Evolutionary conservation across 2,113 vertebrate species (phyloP).

Genomic region (Gymnogyps californianus): DNA sequence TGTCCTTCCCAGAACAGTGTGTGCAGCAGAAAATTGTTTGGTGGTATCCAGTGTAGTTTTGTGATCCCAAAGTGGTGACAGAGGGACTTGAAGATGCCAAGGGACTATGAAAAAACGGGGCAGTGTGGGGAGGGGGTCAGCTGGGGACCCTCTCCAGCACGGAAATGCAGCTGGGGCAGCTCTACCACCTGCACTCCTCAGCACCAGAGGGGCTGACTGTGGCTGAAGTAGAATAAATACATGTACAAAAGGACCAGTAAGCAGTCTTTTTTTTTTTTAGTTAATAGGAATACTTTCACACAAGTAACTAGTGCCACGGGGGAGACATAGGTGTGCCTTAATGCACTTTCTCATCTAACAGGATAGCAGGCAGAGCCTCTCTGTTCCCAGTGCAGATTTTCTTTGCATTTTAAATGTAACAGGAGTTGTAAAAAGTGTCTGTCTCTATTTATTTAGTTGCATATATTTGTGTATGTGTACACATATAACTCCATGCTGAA

Average conservation of each 20-base stretch:
- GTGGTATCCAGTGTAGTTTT: background rate
- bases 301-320: background rate
- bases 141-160: background rate
- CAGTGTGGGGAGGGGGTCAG: background rate
- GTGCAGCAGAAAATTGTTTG: background rate
- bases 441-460: background rate
- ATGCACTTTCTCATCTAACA: background rate
- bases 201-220: fast-evolving
- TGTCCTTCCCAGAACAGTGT: background rate
- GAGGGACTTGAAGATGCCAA: background rate
- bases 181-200: background rate
- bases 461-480: background rate
- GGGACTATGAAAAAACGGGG: background rate
- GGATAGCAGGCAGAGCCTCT: background rate
- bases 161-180: background rate
- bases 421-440: background rate
- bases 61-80: background rate
- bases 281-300: background rate
- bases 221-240: background rate
- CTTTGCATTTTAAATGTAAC: background rate
- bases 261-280: background rate
- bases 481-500: background rate
- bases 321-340: background rate
- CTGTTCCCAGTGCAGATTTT: background rate
- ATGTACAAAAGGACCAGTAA: background rate